These are phyloP conservation scores for Lindbergichthys nudifrons DNA, from an alignment of 2,797 vertebrate species.

Conservation along the genomic window DNA sequence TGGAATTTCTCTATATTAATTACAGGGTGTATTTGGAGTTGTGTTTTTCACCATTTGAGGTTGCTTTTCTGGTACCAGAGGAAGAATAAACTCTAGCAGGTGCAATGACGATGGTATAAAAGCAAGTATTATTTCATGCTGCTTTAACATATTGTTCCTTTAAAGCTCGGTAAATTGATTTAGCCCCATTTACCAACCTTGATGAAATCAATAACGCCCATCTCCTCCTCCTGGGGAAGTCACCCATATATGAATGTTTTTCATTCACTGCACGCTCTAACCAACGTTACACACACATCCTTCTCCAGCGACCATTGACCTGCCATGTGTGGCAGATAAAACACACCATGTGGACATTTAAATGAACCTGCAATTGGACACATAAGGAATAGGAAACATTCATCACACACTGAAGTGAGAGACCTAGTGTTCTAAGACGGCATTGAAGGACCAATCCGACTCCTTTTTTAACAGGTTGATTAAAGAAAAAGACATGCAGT, in stretches of 20 bases:
- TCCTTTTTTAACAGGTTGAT: constrained; percentile 24
- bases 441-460: constrained; percentile 5
- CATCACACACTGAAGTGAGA: constrained; percentile 36
- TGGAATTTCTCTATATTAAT: too few relatives aligned
- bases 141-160: constrained; percentile 21
- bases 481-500: constrained; percentile 18
- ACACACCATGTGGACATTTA: constrained; percentile 28
- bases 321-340: constrained; percentile 36
- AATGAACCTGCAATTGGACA: constrained; percentile 41
- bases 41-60: not conserved
- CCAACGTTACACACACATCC: not conserved
- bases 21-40: not conserved
- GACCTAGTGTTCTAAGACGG: not conserved
- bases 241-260: constrained; percentile 10
- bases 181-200: constrained; percentile 38
- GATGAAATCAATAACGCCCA: constrained; percentile 50
- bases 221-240: constrained; percentile 25
- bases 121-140: not conserved
- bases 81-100: not conserved
- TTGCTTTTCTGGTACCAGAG: not conserved
- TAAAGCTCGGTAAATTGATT: constrained; percentile 44
- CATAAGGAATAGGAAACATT: constrained; percentile 23
- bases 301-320: constrained; percentile 35
- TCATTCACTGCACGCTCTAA: constrained; percentile 20
- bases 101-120: not conserved